Evolutionary conservation across 1,140 invertebrate genomes (phyloP).

Genomic region (Scaptomyza montana): DNA sequence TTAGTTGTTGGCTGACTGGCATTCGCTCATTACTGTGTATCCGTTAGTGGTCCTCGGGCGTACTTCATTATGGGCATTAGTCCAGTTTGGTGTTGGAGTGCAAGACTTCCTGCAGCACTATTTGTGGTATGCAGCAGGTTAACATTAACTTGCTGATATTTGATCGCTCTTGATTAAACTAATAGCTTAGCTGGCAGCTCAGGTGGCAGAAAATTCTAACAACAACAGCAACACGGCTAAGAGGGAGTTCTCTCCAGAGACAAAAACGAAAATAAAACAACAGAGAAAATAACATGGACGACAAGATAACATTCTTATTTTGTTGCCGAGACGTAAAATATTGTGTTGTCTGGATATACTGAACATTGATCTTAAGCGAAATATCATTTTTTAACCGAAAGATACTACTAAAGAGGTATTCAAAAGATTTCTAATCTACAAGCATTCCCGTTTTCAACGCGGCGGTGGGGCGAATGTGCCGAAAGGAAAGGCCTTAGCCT

Average conservation of each 20-base stretch:
- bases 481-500: too few species aligned
- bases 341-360: too few species aligned
- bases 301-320: too few species aligned
- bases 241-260: neutral
- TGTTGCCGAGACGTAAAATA: too few species aligned
- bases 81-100: neutral
- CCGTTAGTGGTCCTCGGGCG: conserved; percentile 1
- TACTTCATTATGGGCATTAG: conserved; percentile 27
- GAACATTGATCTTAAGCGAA: too few species aligned
- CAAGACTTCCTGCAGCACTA: conserved; percentile 17
- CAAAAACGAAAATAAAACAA: conserved; percentile 33
- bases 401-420: too few species aligned
- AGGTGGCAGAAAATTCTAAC: conserved; percentile 53
- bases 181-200: conserved; percentile 14
- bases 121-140: conserved; percentile 3
- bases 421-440: too few species aligned
- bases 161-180: neutral
- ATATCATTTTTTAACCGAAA: too few species aligned
- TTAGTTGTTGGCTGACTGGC: conserved; percentile 20
- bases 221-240: conserved; percentile 1
- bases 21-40: conserved; percentile 8
- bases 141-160: neutral
- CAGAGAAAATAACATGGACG: neutral
- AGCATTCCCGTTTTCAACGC: too few species aligned
- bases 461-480: too few species aligned